Base-by-base conservation (phyloP, 2,888 invertebrate genomes). In the Petrolisthes cinctipes region DNA sequence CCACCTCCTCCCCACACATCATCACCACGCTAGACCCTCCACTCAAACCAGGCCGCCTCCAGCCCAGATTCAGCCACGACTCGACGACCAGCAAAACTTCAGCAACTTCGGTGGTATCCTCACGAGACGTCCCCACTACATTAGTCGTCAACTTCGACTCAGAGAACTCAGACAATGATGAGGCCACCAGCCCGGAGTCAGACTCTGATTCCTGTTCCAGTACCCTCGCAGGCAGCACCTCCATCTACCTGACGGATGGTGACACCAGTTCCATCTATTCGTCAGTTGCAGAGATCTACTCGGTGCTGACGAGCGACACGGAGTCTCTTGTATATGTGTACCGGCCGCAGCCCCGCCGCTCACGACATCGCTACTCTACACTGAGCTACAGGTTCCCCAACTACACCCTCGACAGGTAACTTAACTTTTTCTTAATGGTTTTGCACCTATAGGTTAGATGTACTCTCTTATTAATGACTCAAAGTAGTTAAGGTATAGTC, bases 301-400 rank as follows among this genome's bases (percentile, higher is more conserved):
- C 87, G 2, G 80, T 87, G 20, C 23, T 87, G 20, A 79, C 73
- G 17, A 83, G 73, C 9, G 87, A 87, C 51, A 37, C 79, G 9
- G 87, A 87, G n/a, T 83, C 87, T 20, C 81, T 87, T 53, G 87
- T 87, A 14, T 87, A 87, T 23, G 87, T 87, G 80, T 87, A 87
- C 83, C 71, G 54, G 83, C 83, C 83, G n/a, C 83, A 71, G 51
- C 87, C 87, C n/a, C 57, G 83, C 17, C 68, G 68, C 4, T 14
- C 23, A 9, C 51, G 53, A n/a, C 23, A 78, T 23, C 54, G 82
- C 7, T 61, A 73, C 66, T 86, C 82, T 5, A 79, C 83, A 7
- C 73, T 83, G 9, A 81, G 75, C 57, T 87, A 87, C 75, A 71
- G 87, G 73, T 66, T 83, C 71, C 87, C 83, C 6, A 37, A 37